Conservation (phyloP, 2,797 vertebrate genomes). For the Labroides dimidiatus region DNA sequence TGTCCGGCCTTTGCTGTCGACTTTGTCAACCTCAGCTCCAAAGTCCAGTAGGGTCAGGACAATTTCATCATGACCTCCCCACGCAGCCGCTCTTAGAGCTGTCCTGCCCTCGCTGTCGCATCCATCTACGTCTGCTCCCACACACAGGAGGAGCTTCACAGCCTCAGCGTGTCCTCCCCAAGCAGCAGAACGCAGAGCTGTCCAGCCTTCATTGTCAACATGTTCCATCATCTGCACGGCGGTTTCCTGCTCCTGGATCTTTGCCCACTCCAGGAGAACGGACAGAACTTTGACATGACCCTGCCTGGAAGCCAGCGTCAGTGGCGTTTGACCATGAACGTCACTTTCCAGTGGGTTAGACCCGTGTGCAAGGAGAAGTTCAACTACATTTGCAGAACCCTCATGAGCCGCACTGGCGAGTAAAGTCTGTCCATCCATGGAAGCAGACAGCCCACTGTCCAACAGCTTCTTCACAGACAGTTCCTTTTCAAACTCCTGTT, state of each 20-base stretch:
- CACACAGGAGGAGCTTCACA: conserved; percentile 80
- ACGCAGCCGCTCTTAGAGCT: conserved; percentile 87
- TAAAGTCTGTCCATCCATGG: conserved; percentile 75
- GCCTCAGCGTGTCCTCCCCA: conserved; percentile 86
- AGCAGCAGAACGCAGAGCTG: conserved; percentile 84
- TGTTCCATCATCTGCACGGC: conserved; percentile 75
- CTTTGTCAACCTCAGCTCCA: conserved; percentile 79
- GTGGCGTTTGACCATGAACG: conserved; percentile 84
- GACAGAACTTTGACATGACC: conserved; percentile 80
- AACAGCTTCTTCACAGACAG: conserved; percentile 76
- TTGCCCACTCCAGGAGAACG: conserved; percentile 82
- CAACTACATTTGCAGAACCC: conserved; percentile 76
- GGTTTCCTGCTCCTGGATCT: conserved; percentile 48
- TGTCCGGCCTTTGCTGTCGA: conserved; percentile 84
- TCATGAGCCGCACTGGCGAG: conserved; percentile 81
- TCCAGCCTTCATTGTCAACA: conserved; percentile 87
- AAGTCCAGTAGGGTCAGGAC: conserved; percentile 79
- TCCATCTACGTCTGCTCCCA: conserved; percentile 84
- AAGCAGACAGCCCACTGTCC: conserved; percentile 75
- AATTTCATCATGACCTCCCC: conserved; percentile 87
- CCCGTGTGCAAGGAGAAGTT: conserved; percentile 78
- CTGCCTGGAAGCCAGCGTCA: conserved; percentile 83
- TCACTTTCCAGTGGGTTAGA: conserved; percentile 80
- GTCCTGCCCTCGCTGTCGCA: conserved; percentile 85
- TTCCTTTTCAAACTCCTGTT: conserved; percentile 69